Evolutionary conservation across 2,797 vertebrate species (phyloP).

Genomic region (Artibeus lituratus): DNA sequence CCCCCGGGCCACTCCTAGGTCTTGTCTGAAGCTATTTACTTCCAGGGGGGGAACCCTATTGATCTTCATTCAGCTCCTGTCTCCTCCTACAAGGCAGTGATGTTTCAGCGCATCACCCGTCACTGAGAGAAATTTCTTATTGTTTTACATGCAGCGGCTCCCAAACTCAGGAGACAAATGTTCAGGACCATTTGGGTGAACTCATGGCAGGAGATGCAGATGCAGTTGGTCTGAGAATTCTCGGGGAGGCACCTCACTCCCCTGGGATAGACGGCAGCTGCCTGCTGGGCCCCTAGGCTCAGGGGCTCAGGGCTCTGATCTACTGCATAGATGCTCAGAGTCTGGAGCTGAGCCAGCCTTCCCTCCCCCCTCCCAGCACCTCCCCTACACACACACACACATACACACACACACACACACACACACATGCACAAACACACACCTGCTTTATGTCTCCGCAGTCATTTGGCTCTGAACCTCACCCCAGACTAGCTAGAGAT

Average conservation of each 20-base stretch:
- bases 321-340: background rate
- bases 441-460: slow-evolving; percentile 67
- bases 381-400: background rate
- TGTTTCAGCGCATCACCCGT: slow-evolving; percentile 75
- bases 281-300: background rate
- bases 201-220: background rate
- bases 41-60: slow-evolving; percentile 80
- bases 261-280: background rate
- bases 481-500: slow-evolving; percentile 8
- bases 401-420: background rate
- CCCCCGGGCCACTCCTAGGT: slow-evolving; percentile 82
- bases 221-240: background rate
- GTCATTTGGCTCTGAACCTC: slow-evolving; percentile 55
- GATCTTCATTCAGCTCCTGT: slow-evolving; percentile 83
- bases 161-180: slow-evolving; percentile 64
- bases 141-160: slow-evolving; percentile 77
- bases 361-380: background rate
- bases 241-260: background rate
- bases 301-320: background rate
- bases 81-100: slow-evolving; percentile 67
- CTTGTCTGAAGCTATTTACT: slow-evolving; percentile 87
- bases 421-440: background rate
- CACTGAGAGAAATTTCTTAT: slow-evolving; percentile 78
- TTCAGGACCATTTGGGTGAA: background rate
- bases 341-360: background rate